Percentiles rank a stretch among this genome's conserved stretches.
Evolutionary conservation across 2,797 vertebrate genomes (phyloP).

Genomic region (Enteromius trimaculatus): DNA sequence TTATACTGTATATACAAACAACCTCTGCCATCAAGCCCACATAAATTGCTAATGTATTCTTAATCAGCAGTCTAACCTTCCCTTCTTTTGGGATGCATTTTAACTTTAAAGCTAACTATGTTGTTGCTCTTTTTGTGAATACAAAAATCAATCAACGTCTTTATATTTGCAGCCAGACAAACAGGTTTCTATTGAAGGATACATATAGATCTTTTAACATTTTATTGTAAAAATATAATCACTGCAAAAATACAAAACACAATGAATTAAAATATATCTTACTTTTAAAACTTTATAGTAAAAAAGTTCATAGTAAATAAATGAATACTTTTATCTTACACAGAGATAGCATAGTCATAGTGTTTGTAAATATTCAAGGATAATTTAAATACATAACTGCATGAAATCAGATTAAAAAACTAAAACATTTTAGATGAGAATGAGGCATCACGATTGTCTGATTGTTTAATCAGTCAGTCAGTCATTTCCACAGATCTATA

Average conservation of each 20-base stretch:
- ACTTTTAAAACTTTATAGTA: no score
- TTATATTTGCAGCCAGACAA: slow-evolving; percentile 10
- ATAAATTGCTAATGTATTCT: slow-evolving; percentile 60
- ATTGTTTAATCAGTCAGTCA: no score
- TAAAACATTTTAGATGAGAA: no score
- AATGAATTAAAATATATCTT: neutral
- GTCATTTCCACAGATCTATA: no score
- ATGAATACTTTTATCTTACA: no score
- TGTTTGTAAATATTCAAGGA: no score
- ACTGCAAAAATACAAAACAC: neutral
- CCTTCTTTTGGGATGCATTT: slow-evolving; percentile 2
- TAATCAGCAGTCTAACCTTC: slow-evolving; percentile 44
- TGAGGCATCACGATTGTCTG: no score
- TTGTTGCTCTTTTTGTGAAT: neutral
- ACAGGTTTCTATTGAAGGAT: neutral
- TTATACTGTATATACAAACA: slow-evolving; percentile 48
- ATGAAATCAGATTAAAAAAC: no score
- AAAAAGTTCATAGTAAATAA: neutral
- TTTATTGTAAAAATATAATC: neutral
- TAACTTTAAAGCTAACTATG: neutral
- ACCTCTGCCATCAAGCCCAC: slow-evolving; percentile 43
- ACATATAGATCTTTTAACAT: neutral
- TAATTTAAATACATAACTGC: no score
- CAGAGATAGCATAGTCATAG: no score
- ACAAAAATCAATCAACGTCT: neutral